Base-by-base conservation (phyloP, 2,113 vertebrate species). In the Ictidomys tridecemlineatus region DNA sequence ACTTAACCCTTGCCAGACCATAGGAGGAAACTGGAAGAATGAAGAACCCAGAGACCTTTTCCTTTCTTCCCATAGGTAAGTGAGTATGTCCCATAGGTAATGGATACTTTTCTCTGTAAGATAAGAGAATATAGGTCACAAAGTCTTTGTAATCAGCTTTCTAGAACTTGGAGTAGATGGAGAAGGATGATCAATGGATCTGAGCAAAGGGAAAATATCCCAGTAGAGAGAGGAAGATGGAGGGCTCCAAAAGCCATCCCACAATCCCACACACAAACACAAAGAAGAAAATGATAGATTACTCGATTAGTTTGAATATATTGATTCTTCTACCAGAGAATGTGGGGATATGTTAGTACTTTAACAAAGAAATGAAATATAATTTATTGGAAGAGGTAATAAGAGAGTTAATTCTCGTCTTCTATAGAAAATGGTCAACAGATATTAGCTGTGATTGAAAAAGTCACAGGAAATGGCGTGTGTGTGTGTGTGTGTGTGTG, bases 351-450 rank as follows among this genome's bases (percentile, higher is more conserved):
- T 90, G 30, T 93, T 93, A 93, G 73, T 56, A 86, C 73, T 79
- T 84, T 80, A 67, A 86, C 65, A 69, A 94, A 87, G 87, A 90
- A 79, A 17, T 89, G 13, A 80, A 65, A 74, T 65, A 48, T 32
- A 73, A 28, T 28, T 86, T 67, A 76, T 9, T 2, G 13, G 22
- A 26, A 69, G 18, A 93, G 16, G 56, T 48, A 82, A 82, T 69
- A 76, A 42, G 5, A 74, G 39, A 51, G 53, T 37, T 70, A 87
- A 30, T 93, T 56, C 30, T 93, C 37, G 14, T 70, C 20, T 70
- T 86, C n/a, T 28, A 30, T 70, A n/a, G 48, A n/a, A 86, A 32
- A 9, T 58, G 22, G 16, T 22, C 73, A 78, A 10, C 73, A 79
- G 72, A 58, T 80, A 76, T 26, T 77, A 84, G 53, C 17, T 63